These are phyloP conservation scores for Molanna angustata DNA, from an alignment of 2,888 invertebrate species.

Conservation along the genomic window DNA sequence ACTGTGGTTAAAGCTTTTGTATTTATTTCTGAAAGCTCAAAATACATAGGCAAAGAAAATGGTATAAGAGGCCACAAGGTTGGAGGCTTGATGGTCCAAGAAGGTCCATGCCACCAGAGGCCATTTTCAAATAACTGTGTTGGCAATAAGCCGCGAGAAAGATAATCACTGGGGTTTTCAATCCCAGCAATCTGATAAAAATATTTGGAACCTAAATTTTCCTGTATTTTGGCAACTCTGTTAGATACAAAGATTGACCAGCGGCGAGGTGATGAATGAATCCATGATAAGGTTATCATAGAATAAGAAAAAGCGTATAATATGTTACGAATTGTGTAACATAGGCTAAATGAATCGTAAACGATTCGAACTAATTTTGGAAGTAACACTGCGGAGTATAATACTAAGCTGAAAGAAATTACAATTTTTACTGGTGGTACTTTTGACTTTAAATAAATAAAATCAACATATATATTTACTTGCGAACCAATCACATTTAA, in stretches of 20 bases:
- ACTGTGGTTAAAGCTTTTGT: background rate
- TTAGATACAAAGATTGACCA: slow-evolving; percentile 3
- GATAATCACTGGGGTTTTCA: slow-evolving; percentile 1
- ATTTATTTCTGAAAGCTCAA: background rate
- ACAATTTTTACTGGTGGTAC: too few relatives aligned
- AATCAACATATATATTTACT: too few relatives aligned
- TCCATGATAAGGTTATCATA: background rate
- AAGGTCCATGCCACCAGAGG: background rate
- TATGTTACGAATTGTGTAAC: background rate
- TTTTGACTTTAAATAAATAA: too few relatives aligned
- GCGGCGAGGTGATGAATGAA: slow-evolving; percentile 3
- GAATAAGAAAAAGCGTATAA: slow-evolving; percentile 1
- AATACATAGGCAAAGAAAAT: background rate
- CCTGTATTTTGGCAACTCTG: background rate
- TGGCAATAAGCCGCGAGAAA: background rate
- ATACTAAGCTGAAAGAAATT: too few relatives aligned
- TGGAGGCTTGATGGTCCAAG: slow-evolving; percentile 1
- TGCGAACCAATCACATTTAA: too few relatives aligned
- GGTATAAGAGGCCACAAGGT: too few relatives aligned
- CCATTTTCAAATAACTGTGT: background rate
- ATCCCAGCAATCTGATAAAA: slow-evolving; percentile 1
- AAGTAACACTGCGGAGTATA: background rate
- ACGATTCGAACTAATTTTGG: slow-evolving; percentile 5
- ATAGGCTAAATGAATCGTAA: background rate
- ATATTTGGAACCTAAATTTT: slow-evolving; percentile 3